Base-by-base conservation (phyloP, 2,888 invertebrate species). In the Lymantria monacha region DNA sequence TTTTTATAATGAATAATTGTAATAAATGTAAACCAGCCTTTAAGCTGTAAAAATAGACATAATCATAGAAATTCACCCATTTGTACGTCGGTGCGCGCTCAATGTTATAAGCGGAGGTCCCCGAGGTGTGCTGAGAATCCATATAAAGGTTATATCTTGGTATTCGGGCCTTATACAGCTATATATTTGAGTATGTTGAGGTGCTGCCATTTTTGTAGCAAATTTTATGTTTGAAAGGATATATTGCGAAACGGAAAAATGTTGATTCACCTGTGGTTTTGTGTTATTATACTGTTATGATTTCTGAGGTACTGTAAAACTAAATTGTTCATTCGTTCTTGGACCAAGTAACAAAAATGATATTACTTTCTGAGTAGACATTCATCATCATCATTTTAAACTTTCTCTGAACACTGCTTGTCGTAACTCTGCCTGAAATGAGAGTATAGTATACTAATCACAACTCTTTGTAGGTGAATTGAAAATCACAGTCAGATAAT, bases 41-140 rank as follows among this genome's bases (percentile, higher is more conserved):
- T 22, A 22, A 22, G 22, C 31, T 57, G 53, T 62, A 67, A 67
- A 60, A 67, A 62, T 55, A 55, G 51, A 51, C 53, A 57, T 65
- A 59, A 61, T 67, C 63, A 59, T 66, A 67, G 60, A 57, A 65
- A 67, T 67, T 57, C 41, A 9, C 14, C 55, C 61, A 59, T 65
- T 67, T 63, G 60, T 67, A 61, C 57, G 59, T 64, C 59, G 50
- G 61, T 47, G 46, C 44, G 30, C 52, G 51, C 51, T 58, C 51
- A 36, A 44, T 48, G 48, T 66, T 64, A 66, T 64, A 56, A 64
- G 49, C 48, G 12, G 30, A 9, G 13, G 51, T 66, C 66, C 66
- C 66, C 5, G 9, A 55, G 67, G 66, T 53, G 60, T 56, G 53
- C 66, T 66, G 53, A 8, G 57, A 62, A 57, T 59, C 57, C 53